Base-by-base conservation (phyloP, 2,888 invertebrate species). In the Amorpha juglandis region DNA sequence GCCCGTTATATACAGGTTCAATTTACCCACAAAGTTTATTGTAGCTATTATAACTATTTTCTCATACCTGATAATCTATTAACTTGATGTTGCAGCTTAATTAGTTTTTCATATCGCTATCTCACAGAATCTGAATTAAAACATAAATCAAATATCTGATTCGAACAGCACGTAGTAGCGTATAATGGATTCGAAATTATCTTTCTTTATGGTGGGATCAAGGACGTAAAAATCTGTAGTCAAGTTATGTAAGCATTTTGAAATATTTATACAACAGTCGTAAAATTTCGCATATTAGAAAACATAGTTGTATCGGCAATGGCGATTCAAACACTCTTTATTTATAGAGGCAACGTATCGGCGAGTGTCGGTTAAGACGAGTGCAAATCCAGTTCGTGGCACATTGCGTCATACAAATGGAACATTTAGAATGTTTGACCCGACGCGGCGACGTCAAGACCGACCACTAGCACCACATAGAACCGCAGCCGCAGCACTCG, bases 361-460 rank as follows among this genome's bases (percentile, higher is more conserved):
- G 77, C 80, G 72, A 73, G 78, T 81, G 86, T 82, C 81, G 80
- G 82, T 82, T 67, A 78, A 86, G 89, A 89, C 88, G 89, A 89
- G 88, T 88, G 88, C 87, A 88, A 89, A 88, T 89, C 90, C 88
- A 89, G 88, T 89, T 83, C 77, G 84, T 78, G 81, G 79, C 77
- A 82, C 79, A 84, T 90, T 90, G 88, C 90, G 89, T 90, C 90
- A 90, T 87, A 84, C 87, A 86, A 84, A 84, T 85, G 83, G 80
- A 84, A 83, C 86, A 86, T 86, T 90, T 90, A 90, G 90, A 90
- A 90, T 90, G 90, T 88, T 90, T 90, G 89, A 90, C 89, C 89
- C 87, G 86, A 79, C 45, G 45, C 45, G 45, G 14, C 45, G 45
- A 45, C 82, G 81, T 77, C 78, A 77, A 78, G 76, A 74, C 73